Percentiles rank a stretch among this genome's conserved stretches.
Evolutionary conservation across 2,113 vertebrate genomes (phyloP).

Genomic region (Carlito syrichta): DNA sequence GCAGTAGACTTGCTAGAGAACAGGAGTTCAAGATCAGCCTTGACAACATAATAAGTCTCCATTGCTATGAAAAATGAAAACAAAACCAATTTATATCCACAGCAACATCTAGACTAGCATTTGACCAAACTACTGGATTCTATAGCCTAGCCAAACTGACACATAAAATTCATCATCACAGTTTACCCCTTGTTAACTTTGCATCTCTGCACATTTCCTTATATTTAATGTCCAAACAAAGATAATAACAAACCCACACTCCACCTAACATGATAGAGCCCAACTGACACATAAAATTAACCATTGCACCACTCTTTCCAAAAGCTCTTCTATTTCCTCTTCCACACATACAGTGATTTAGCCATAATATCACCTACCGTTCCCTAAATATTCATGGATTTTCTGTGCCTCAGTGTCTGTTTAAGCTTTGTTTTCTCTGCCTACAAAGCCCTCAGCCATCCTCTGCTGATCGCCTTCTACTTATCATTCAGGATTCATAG

Average conservation of each 20-base stretch:
- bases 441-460: neutral
- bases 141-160: neutral
- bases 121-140: neutral
- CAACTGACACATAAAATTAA: neutral
- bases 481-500: neutral
- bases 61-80: too few relatives aligned
- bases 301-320: neutral
- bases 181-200: neutral
- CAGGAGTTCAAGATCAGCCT: too few relatives aligned
- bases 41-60: too few relatives aligned
- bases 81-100: neutral
- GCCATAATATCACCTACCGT: neutral
- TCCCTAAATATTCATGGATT: neutral
- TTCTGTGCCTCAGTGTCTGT: neutral
- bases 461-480: neutral
- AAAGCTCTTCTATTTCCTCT: neutral
- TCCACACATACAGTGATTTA: neutral
- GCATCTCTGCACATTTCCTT: neutral
- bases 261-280: neutral
- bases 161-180: neutral
- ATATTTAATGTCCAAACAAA: neutral
- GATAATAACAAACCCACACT: neutral
- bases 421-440: neutral
- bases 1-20: too few relatives aligned
- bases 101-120: neutral